A percentile compares a stretch with the other conserved stretches of the same genome.
These are phyloP conservation scores for Cryptophagus acutangulus DNA, from an alignment of 2,888 invertebrate species.

Conservation along the genomic window DNA sequence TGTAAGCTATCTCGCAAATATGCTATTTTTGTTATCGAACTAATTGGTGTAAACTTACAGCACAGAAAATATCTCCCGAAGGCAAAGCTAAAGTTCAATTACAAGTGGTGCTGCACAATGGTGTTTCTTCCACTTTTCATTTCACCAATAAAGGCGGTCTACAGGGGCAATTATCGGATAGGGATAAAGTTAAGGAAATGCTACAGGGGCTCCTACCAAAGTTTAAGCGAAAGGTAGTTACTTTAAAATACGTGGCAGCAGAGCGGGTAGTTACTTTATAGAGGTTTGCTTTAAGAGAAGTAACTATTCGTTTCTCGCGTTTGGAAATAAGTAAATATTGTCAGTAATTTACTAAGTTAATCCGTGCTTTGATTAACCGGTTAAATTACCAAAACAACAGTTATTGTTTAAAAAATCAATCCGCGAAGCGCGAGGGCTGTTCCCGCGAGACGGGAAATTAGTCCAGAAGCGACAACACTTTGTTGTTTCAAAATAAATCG, in stretches of 20 bases:
- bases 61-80: slow-evolving; percentile 93
- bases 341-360: too few species aligned
- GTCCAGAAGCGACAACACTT: neutral
- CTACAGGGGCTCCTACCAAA: slow-evolving; percentile 87
- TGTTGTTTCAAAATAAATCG: neutral
- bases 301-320: too few species aligned
- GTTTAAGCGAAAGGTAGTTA: slow-evolving; percentile 87
- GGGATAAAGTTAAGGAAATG: slow-evolving; percentile 89
- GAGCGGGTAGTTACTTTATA: neutral
- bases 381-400: too few species aligned
- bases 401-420: too few species aligned
- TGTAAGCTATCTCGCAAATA: slow-evolving; percentile 56
- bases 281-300: too few species aligned
- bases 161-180: slow-evolving; percentile 78
- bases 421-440: too few species aligned
- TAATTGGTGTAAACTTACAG: slow-evolving; percentile 28
- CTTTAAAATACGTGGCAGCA: neutral
- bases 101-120: slow-evolving; percentile 92
- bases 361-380: too few species aligned
- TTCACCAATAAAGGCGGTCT: slow-evolving; percentile 86
- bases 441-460: too few species aligned
- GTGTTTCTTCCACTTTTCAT: slow-evolving; percentile 93
- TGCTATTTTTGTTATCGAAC: neutral
- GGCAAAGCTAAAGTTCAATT: slow-evolving; percentile 97
- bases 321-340: too few species aligned